Conservation (phyloP, 1,140 invertebrate genomes). For the Luehdorfia chinensis region DNA sequence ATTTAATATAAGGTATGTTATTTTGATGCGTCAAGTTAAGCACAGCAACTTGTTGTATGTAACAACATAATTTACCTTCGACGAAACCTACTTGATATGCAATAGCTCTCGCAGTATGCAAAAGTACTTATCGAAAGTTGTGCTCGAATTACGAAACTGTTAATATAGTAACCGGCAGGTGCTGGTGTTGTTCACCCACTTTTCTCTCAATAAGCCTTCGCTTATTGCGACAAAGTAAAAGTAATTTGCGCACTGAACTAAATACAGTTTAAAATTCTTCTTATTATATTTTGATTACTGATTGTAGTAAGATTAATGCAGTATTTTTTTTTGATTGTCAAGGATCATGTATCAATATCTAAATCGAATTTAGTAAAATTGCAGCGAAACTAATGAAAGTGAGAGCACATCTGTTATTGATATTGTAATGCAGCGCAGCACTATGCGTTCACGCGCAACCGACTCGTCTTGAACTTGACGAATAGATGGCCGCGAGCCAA, state of each 20-base stretch:
- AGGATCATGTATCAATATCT: no score
- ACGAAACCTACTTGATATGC: slow-evolving; percentile 26
- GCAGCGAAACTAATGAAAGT: slow-evolving; percentile 54
- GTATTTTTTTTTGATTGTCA: no score
- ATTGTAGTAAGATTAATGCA: no score
- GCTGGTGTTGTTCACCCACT: slow-evolving; percentile 54
- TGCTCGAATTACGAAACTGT: slow-evolving; percentile 43
- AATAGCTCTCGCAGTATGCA: slow-evolving; percentile 30
- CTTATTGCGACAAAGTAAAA: slow-evolving; percentile 34
- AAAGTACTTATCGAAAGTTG: slow-evolving; percentile 54
- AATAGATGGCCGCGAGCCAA: slow-evolving; percentile 33
- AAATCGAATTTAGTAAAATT: no score
- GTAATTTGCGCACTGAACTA: slow-evolving; percentile 18
- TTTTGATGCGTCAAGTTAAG: no score
- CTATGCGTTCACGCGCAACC: slow-evolving; percentile 32
- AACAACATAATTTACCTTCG: no score
- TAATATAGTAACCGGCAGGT: slow-evolving; percentile 26
- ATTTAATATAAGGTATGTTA: no score
- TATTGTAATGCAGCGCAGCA: slow-evolving; percentile 37
- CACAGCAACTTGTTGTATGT: no score
- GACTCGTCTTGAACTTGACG: slow-evolving; percentile 62
- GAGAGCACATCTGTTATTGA: slow-evolving; percentile 48
- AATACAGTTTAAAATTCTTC: slow-evolving; percentile 8
- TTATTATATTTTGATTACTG: no score
- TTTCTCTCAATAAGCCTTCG: slow-evolving; percentile 37